Percentiles rank a stretch among this genome's conserved stretches.
phyloP scores from a whole-genome alignment of 2,888 invertebrate species.

The Dolomedes plantarius region DNA sequence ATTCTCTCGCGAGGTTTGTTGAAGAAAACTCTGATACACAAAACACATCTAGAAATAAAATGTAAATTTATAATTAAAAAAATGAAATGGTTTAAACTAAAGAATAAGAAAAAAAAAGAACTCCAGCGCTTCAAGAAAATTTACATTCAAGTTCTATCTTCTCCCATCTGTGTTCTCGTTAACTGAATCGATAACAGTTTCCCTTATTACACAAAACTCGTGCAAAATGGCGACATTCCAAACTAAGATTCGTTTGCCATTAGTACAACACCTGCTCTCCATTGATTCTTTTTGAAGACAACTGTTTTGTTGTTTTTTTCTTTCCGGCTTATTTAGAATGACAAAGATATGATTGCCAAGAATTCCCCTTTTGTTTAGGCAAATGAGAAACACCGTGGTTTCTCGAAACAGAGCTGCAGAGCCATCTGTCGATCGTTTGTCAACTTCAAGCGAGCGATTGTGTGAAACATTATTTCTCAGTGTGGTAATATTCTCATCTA shows the following conservation, averaged over 20 bases:
- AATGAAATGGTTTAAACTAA: no score
- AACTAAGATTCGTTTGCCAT: background rate
- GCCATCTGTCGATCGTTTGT: background rate
- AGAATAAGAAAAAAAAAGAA: no score
- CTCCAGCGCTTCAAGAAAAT: background rate
- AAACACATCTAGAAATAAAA: no score
- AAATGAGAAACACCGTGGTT: background rate
- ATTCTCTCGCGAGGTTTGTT: no score
- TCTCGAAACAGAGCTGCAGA: background rate
- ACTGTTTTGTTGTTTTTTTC: background rate
- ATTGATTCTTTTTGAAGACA: slow-evolving; percentile 8
- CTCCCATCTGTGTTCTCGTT: background rate
- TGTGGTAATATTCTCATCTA: no score
- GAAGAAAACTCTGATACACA: no score
- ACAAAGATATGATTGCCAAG: slow-evolving; percentile 1
- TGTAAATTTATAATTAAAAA: no score
- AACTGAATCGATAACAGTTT: background rate
- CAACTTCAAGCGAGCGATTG: no score
- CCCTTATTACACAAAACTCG: background rate
- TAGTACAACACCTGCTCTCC: slow-evolving; percentile 1
- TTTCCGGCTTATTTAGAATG: background rate
- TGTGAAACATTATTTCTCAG: no score
- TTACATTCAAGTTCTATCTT: background rate
- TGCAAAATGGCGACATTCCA: background rate
- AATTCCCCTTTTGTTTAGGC: background rate